Percentiles rank a stretch among this genome's conserved stretches.
These are phyloP conservation scores for Diadumene lineata DNA, from an alignment of 92 coral and sea anemone genomes.

Conservation along the genomic window DNA sequence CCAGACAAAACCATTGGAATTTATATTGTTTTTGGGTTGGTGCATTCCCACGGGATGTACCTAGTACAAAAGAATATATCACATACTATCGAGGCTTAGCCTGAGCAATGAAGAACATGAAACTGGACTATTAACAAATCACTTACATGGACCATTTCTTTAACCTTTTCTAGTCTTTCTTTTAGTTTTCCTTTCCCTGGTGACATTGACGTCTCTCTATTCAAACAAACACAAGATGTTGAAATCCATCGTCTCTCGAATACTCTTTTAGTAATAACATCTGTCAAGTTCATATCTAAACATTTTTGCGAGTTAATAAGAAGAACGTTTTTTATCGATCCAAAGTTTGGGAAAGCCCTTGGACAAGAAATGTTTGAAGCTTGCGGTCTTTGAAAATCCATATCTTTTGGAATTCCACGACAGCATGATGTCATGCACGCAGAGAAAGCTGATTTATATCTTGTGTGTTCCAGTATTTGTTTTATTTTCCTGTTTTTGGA, in stretches of 20 bases:
- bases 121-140: too few species aligned
- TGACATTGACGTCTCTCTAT: slow-evolving; percentile 15
- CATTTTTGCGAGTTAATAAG: not conserved
- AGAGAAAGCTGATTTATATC: slow-evolving; percentile 13
- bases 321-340: not conserved
- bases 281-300: not conserved
- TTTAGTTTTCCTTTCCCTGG: slow-evolving; percentile 38
- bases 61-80: too few species aligned
- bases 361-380: not conserved
- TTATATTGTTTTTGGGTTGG: too few species aligned
- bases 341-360: not conserved
- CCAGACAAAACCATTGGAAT: too few species aligned
- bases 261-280: not conserved
- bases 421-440: slow-evolving; percentile 8
- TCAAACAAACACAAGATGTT: slow-evolving; percentile 25
- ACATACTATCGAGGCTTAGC: too few species aligned
- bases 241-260: slow-evolving; percentile 8
- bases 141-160: slow-evolving; percentile 61
- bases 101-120: too few species aligned
- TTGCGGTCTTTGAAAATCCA: not conserved
- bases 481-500: not conserved
- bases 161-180: slow-evolving; percentile 55
- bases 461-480: not conserved
- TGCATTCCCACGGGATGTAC: too few species aligned
- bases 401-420: slow-evolving; percentile 10